Evolutionary conservation across 2,797 vertebrate species (phyloP).

Genomic region (Tadarida brasiliensis): DNA sequence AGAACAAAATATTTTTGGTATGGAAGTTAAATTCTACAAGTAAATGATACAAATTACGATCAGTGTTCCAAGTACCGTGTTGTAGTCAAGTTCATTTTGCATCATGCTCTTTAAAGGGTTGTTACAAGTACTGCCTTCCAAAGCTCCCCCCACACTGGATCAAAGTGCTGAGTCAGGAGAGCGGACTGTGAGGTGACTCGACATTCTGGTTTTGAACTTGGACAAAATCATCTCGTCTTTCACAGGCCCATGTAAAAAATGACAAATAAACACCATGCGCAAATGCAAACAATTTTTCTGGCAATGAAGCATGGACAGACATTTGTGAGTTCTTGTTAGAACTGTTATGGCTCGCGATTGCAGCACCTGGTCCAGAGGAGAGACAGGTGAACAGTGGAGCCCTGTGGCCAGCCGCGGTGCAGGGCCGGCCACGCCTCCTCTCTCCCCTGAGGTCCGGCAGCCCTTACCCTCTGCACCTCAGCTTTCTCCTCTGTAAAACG

Average conservation of each 20-base stretch:
- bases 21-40: neutral
- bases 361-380: neutral
- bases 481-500: neutral
- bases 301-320: neutral
- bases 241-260: neutral
- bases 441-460: neutral
- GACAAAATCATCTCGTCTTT: neutral
- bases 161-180: neutral
- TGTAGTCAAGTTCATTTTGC: neutral
- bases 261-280: neutral
- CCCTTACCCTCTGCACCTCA: neutral
- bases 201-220: neutral
- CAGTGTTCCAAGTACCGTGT: neutral
- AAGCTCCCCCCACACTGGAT: neutral
- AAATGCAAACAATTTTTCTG: neutral
- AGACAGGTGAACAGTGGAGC: neutral
- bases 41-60: neutral
- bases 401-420: neutral
- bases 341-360: neutral
- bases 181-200: neutral
- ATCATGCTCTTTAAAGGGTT: neutral
- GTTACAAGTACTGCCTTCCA: neutral
- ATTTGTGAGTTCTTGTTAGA: neutral
- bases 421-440: neutral
- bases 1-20: neutral